phyloP scores from a whole-genome alignment of 2,113 vertebrate genomes.

The Callipepla californica region DNA sequence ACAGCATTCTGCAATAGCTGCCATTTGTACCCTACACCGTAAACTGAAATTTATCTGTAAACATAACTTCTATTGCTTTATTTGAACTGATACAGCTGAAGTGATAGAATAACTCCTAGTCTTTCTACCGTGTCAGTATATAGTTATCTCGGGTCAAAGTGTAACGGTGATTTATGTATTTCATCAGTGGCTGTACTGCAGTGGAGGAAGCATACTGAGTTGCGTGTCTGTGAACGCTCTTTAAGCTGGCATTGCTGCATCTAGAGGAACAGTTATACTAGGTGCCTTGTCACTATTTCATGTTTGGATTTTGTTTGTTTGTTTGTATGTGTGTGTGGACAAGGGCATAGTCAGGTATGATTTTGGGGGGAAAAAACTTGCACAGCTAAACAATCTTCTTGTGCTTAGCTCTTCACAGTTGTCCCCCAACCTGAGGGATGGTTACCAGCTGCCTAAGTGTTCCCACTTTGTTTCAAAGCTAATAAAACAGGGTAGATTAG shows the following conservation, averaged over 20 bases:
- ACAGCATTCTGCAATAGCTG: background rate
- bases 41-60: background rate
- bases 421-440: background rate
- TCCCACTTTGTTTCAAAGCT: conserved; percentile 8
- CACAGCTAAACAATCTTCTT: background rate
- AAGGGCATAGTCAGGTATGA: background rate
- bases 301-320: background rate
- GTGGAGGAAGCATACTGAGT: background rate
- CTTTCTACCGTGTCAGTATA: background rate
- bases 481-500: conserved; percentile 23
- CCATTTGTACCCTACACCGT: background rate
- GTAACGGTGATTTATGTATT: background rate
- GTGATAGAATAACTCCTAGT: background rate
- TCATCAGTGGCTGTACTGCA: background rate
- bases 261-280: background rate
- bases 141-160: background rate
- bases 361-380: background rate
- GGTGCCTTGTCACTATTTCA: background rate
- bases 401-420: background rate
- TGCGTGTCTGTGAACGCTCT: background rate
- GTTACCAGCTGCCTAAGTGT: background rate
- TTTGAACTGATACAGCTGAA: background rate
- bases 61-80: background rate
- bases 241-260: background rate
- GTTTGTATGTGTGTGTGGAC: background rate